A percentile compares a stretch with the other conserved stretches of the same genome.
These are phyloP conservation scores for Caenorhabditis briggsae DNA, from an alignment of 1,140 invertebrate genomes.

Conservation along the genomic window DNA sequence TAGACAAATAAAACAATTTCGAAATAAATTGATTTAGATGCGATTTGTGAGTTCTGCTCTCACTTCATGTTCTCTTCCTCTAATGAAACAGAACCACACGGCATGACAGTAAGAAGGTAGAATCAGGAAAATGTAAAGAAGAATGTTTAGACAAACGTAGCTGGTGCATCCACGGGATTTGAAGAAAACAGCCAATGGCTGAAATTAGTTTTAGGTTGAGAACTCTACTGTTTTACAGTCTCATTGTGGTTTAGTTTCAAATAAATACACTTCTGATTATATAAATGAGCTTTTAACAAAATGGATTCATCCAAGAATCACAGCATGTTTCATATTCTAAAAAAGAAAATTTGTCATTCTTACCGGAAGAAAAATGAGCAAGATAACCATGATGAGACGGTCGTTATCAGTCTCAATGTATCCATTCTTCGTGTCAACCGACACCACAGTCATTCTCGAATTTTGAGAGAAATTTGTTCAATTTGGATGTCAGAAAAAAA, in stretches of 20 bases:
- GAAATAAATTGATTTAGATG: not conserved
- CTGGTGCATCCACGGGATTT: conserved; percentile 46
- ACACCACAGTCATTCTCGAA: conserved; percentile 3
- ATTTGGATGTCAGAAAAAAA: not conserved
- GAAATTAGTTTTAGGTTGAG: conserved; percentile 7
- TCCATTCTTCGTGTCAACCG: conserved; percentile 23
- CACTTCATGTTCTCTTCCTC: conserved; percentile 43
- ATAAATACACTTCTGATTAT: no score
- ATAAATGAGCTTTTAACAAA: not conserved
- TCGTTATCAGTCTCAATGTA: conserved; percentile 57
- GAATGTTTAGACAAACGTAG: conserved; percentile 54
- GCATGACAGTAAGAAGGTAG: conserved; percentile 58
- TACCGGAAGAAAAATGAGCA: conserved; percentile 64
- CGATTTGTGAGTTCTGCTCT: not conserved
- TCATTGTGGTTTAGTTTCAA: no score
- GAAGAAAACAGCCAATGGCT: conserved; percentile 63
- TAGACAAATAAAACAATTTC: not conserved
- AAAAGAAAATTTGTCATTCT: no score
- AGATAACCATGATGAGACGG: conserved; percentile 62
- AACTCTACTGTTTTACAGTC: no score
- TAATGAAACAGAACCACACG: conserved; percentile 61
- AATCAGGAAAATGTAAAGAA: conserved; percentile 56
- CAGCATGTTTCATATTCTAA: not conserved
- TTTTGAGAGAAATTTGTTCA: not conserved
- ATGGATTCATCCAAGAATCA: not conserved